Evolutionary conservation across 2,797 vertebrate species (phyloP).

Genomic region (Diplodus sargus): DNA sequence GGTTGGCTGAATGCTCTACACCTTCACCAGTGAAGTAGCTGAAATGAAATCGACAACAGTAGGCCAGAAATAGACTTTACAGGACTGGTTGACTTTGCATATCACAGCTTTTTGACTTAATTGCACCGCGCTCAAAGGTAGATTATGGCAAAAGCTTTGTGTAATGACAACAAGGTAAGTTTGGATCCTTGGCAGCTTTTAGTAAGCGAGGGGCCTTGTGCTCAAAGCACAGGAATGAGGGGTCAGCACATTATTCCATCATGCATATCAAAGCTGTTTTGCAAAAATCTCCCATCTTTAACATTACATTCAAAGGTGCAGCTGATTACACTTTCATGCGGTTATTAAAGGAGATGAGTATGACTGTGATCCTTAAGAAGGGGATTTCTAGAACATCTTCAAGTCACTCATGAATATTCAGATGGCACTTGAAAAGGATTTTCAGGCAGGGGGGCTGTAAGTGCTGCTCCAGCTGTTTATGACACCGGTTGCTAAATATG

Average conservation of each 20-base stretch:
- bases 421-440: slow-evolving; percentile 67
- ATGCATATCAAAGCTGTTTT: slow-evolving; percentile 57
- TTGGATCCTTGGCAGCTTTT: slow-evolving; percentile 37
- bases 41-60: slow-evolving; percentile 47
- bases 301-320: slow-evolving; percentile 49
- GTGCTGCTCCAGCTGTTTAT: slow-evolving; percentile 61
- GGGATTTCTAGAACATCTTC: slow-evolving; percentile 52
- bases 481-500: slow-evolving; percentile 57
- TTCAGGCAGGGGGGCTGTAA: slow-evolving; percentile 34
- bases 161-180: slow-evolving; percentile 37
- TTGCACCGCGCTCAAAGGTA: slow-evolving; percentile 18
- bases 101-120: slow-evolving; percentile 45
- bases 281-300: slow-evolving; percentile 22
- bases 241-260: slow-evolving; percentile 16
- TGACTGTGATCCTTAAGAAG: slow-evolving; percentile 26
- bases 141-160: slow-evolving; percentile 40
- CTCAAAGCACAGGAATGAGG: slow-evolving; percentile 33
- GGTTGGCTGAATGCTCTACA: slow-evolving; percentile 52
- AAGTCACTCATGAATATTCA: slow-evolving; percentile 72
- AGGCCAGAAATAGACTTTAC: slow-evolving; percentile 31
- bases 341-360: slow-evolving; percentile 45
- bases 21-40: slow-evolving; percentile 54
- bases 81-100: slow-evolving; percentile 33
- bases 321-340: slow-evolving; percentile 48
- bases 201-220: slow-evolving; percentile 38